Conservation (phyloP, 2,888 invertebrate species). For the Brachyptera putata region DNA sequence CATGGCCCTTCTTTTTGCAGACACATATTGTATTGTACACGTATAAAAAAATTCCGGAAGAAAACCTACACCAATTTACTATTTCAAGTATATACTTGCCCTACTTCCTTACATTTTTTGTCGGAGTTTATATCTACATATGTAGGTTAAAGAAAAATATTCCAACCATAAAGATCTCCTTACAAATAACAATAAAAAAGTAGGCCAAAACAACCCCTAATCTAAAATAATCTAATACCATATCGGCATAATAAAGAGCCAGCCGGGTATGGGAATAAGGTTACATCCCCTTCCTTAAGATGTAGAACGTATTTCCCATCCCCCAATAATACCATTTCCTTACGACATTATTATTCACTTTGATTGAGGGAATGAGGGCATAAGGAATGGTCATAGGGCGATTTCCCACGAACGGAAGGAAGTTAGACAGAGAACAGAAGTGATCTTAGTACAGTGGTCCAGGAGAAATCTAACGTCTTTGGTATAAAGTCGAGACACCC, state of each 20-base stretch:
- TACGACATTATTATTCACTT: conserved; percentile 1
- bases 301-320: conserved; percentile 7
- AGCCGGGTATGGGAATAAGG: conserved; percentile 16
- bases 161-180: conserved; percentile 5
- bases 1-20: conserved; percentile 7
- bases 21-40: neutral
- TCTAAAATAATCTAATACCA: conserved; percentile 20
- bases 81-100: conserved; percentile 18
- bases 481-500: neutral
- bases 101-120: conserved; percentile 8
- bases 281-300: conserved; percentile 10
- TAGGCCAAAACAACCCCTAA: conserved; percentile 17
- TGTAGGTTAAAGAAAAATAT: neutral
- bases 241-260: conserved; percentile 14
- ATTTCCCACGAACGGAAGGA: conserved; percentile 20
- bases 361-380: neutral
- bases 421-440: neutral
- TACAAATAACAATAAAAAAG: conserved; percentile 11
- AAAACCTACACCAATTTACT: neutral
- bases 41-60: conserved; percentile 6
- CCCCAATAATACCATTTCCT: conserved; percentile 7
- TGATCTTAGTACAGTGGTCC: conserved; percentile 12
- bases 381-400: conserved; percentile 9
- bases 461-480: conserved; percentile 16
- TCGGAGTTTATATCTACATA: neutral